Base-by-base conservation (phyloP, 2,888 invertebrate genomes). In the Cryptophagus acutangulus region DNA sequence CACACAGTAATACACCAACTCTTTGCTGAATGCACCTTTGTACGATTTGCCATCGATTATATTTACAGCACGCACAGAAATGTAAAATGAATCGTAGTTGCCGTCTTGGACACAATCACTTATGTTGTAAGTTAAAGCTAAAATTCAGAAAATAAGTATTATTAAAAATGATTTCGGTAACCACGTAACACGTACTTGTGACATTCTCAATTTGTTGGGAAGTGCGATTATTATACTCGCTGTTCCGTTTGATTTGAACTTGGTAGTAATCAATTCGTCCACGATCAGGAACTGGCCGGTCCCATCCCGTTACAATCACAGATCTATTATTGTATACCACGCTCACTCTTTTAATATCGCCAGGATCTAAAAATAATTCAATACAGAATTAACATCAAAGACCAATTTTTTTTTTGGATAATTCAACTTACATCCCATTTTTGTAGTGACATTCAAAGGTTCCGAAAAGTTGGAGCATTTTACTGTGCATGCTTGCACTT, bases 401-500 rank as follows among this genome's bases (percentile, higher is more conserved):
- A n/a, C n/a, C n/a, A n/a, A n/a, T n/a, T n/a, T n/a, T n/a, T n/a
- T n/a, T n/a, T n/a, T n/a, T n/a, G n/a, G 3, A 4, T n/a, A 26
- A 26, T 26, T n/a, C 26, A 6, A 57, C 66, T 66, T 62, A 72
- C 73, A 48, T 57, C 74, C 73, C 53, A 72, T 67, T 39, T 61
- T 54, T 2, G 75, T 75, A 14, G 41, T 53, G 14, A 67, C 59
- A 13, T 33, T 40, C 17, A 62, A 33, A 20, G n/a, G 26, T 0
- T 55, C 43, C 2, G 73, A 69, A 6, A 68, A 63, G 16, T 71
- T 62, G 2, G 89, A 88, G 58, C 83, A 85, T 26, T 72, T 66
- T 0, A 74, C 69, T 0, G 87, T 90, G 56, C 84, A 87, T 1
- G 90, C 90, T 30, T 73, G 70, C 1, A 90, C 75, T 39, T 74